Percentiles rank a stretch among this genome's conserved stretches.
These are phyloP conservation scores for Axinella damicornis DNA, from an alignment of 37 sponge, comb jelly and placozoan species.

Conservation along the genomic window DNA sequence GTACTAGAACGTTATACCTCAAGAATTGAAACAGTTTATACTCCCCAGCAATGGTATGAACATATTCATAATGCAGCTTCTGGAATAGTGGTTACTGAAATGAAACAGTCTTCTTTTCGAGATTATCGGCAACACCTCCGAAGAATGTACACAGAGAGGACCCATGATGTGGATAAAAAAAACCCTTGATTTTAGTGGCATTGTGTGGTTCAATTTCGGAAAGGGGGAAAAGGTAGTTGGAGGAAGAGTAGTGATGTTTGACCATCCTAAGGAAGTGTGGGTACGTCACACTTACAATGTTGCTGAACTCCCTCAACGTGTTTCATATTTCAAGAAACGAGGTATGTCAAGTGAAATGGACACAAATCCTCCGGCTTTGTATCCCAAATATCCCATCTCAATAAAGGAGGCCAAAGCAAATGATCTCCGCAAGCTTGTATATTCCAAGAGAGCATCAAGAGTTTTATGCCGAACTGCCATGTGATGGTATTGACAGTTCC, in stretches of 20 bases:
- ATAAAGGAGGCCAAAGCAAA: conserved; percentile 62
- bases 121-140: conserved; percentile 43
- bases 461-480: conserved; percentile 53
- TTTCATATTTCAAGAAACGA: conserved; percentile 25
- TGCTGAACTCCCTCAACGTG: conserved; percentile 4
- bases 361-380: conserved; percentile 14
- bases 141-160: conserved; percentile 49
- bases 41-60: conserved; percentile 41
- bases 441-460: conserved; percentile 33
- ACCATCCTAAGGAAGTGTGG: conserved; percentile 31
- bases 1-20: conserved; percentile 18
- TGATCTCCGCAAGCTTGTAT: conserved; percentile 46
- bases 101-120: conserved; percentile 46
- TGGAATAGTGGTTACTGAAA: conserved; percentile 37
- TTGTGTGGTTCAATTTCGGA: conserved; percentile 49
- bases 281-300: conserved; percentile 16
- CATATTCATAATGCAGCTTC: conserved; percentile 18
- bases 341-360: background rate
- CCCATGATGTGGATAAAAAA: conserved; percentile 38
- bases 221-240: conserved; percentile 12
- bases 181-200: conserved; percentile 38
- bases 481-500: conserved; percentile 6
- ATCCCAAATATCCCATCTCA: conserved; percentile 48
- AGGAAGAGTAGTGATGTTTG: background rate
- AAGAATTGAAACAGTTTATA: conserved; percentile 46